A percentile compares a stretch with the other conserved stretches of the same genome.
Evolutionary conservation across 2,888 invertebrate genomes (phyloP).

Genomic region (Thysanoteuthis rhombus): DNA sequence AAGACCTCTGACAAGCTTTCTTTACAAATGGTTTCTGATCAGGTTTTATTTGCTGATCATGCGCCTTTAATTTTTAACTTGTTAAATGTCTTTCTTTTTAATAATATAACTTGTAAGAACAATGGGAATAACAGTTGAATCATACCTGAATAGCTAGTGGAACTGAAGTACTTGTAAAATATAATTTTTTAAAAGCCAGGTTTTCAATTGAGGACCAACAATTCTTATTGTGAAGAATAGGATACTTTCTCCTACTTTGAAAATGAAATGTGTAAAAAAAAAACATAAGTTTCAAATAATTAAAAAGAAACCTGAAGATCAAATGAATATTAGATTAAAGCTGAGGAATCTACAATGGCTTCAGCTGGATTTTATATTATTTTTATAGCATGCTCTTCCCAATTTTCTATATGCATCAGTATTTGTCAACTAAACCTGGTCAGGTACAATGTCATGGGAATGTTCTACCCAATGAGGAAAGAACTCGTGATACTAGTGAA

Average conservation of each 20-base stretch:
- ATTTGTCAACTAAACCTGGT: too few species aligned
- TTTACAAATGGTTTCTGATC: not conserved
- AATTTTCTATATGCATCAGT: not conserved
- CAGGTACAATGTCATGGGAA: too few species aligned
- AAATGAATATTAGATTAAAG: not conserved
- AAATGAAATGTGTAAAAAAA: not conserved
- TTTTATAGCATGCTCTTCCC: not conserved
- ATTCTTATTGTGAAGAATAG: not conserved
- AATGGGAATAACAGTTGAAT: not conserved
- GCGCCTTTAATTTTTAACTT: not conserved
- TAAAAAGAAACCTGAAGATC: not conserved
- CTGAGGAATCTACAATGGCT: not conserved
- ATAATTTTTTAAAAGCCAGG: not conserved
- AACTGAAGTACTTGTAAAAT: not conserved
- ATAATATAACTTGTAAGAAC: not conserved
- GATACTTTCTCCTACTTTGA: not conserved
- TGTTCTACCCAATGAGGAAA: too few species aligned
- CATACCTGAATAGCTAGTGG: not conserved
- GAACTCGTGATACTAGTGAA: too few species aligned
- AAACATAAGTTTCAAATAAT: not conserved
- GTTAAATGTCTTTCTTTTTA: not conserved
- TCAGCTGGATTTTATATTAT: not conserved
- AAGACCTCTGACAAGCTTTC: not conserved
- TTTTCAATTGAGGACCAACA: not conserved
- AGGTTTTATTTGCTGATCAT: not conserved